Base-by-base conservation (phyloP, 2,888 invertebrate species). In the Chymomyza amoena region DNA sequence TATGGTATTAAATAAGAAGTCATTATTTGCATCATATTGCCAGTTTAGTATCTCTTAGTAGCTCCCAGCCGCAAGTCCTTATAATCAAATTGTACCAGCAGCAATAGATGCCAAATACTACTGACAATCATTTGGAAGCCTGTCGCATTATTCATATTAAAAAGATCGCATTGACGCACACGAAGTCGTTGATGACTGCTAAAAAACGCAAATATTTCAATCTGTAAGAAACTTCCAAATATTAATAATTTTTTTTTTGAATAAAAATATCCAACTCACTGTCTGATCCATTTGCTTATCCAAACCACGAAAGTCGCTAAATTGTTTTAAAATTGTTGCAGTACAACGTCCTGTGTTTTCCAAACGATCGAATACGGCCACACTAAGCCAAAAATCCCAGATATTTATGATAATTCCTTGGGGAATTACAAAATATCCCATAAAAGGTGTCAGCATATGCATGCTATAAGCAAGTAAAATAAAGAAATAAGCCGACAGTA, bases 1-100 rank as follows among this genome's bases (percentile, higher is more conserved):
- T 20, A 20, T 20, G 1, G 20, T 20, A 20, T 20, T 20, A 20
- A 25, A 25, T 25, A 25, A 25, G 25, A 25, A 25, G 25, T 25
- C 2, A 25, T n/a, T 25, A 4, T 25, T 25, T 0, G 25, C 4
- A 25, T 25, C 25, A 25, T 25, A 25, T 1, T 4, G 0, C 25
- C 4, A 25, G 25, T 25, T 25, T 25, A 4, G 4, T 25, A 2
- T 25, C 4, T n/a, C 25, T n/a, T n/a, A n/a, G n/a, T n/a, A n/a
- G n/a, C n/a, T n/a, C n/a, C n/a, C 25, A 25, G 54, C 66, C 45
- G 73, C 56, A 75, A 45, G 61, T 84, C 84, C 67, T 69, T 72
- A 59, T 50, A 84, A 56, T 81, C 85, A 51, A 82, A 80, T 20
- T 81, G 83, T 6, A 81, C 70, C 6, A 81, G 61, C 25, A 69